Percentiles rank a stretch among this genome's conserved stretches.
phyloP scores from a whole-genome alignment of 30 jellyfish, hydroid and myxozoan genomes.

The Turritopsis dohrnii region DNA sequence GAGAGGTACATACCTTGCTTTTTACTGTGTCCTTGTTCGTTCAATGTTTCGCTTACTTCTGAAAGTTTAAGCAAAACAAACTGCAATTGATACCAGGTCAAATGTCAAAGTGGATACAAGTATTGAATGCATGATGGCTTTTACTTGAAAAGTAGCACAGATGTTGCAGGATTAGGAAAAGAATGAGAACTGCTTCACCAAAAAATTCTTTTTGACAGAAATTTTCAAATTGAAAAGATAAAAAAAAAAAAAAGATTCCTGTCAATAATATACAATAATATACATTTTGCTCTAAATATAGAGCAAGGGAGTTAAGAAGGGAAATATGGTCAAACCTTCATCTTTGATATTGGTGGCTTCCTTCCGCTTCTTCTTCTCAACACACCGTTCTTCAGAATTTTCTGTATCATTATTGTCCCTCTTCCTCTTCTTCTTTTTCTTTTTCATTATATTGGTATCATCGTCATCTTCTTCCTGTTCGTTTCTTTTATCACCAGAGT shows the following conservation, averaged over 20 bases:
- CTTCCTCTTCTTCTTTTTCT: conserved; percentile 21
- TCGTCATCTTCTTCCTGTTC: neutral
- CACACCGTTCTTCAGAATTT: conserved; percentile 16
- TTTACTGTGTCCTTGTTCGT: neutral
- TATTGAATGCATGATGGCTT: neutral
- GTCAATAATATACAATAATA: too few species aligned
- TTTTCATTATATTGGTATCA: conserved; percentile 1
- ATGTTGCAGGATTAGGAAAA: too few species aligned
- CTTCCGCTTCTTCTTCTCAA: neutral
- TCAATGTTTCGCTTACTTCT: neutral
- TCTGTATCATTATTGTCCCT: neutral
- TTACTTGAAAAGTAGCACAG: too few species aligned
- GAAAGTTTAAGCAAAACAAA: neutral
- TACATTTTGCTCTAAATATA: too few species aligned
- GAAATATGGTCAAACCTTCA: neutral
- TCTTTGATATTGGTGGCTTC: neutral
- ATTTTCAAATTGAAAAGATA: too few species aligned
- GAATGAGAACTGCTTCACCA: too few species aligned
- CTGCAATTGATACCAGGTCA: neutral
- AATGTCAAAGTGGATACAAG: neutral
- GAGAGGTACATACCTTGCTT: neutral
- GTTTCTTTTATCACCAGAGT: neutral
- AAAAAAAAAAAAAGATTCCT: too few species aligned
- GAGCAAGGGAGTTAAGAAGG: too few species aligned
- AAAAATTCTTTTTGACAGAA: too few species aligned